A percentile compares a stretch with the other conserved stretches of the same genome.
These are phyloP conservation scores for Drosophila murphyi DNA, from an alignment of 1,140 invertebrate genomes.

Conservation along the genomic window DNA sequence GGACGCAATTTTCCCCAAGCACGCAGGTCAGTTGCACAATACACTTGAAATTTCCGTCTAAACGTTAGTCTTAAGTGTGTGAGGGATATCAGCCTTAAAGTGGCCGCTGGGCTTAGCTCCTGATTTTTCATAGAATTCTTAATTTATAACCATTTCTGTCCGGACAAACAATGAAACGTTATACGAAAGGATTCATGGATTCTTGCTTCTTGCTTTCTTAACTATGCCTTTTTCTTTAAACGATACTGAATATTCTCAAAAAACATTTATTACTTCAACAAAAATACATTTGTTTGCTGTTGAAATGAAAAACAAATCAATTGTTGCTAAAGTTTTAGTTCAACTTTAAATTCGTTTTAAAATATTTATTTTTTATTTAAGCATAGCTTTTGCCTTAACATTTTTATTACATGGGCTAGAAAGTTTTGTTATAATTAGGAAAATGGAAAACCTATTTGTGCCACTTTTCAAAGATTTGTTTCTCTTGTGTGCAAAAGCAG, in stretches of 20 bases:
- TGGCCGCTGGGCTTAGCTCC: background rate
- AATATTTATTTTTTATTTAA: too few species aligned
- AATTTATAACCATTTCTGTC: conserved; percentile 1
- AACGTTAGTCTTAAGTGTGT: conserved; percentile 16
- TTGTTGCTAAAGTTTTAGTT: too few species aligned
- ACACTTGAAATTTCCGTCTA: background rate
- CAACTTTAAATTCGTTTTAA: too few species aligned
- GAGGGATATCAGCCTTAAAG: background rate
- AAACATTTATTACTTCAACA: too few species aligned
- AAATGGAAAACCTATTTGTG: background rate
- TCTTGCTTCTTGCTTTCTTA: background rate
- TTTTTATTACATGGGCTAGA: background rate
- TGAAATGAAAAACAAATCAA: too few species aligned
- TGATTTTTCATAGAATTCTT: background rate
- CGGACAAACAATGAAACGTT: background rate
- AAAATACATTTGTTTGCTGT: too few species aligned
- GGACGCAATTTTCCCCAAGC: conserved; percentile 71
- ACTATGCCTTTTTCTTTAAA: background rate
- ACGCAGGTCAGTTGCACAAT: conserved; percentile 69
- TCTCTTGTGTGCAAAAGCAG: conserved; percentile 7
- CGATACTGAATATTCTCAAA: background rate
- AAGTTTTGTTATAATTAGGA: background rate
- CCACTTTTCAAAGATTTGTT: background rate
- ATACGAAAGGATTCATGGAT: background rate
- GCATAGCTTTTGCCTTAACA: too few species aligned